A percentile compares a stretch with the other conserved stretches of the same genome.
These are phyloP conservation scores for Psix sp. DNA, from an alignment of 1,140 invertebrate genomes.

Conservation along the genomic window DNA sequence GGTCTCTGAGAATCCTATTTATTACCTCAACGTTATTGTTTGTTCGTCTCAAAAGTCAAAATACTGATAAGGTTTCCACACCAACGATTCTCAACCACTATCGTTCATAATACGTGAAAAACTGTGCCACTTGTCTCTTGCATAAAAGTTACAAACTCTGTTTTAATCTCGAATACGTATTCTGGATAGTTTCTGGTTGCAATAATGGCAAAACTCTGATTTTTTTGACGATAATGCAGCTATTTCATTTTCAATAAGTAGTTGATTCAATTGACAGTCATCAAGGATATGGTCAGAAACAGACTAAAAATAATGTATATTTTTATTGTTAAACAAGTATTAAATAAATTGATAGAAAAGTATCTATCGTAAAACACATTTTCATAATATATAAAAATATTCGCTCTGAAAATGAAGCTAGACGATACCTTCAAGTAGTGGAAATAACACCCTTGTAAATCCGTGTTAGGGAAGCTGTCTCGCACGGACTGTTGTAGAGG, in stretches of 20 bases:
- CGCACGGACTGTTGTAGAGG: not conserved
- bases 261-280: not conserved
- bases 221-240: not conserved
- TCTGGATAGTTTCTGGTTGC: not conserved
- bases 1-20: not conserved
- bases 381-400: not conserved
- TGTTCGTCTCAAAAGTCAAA: not conserved
- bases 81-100: not conserved
- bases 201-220: not conserved
- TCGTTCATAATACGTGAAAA: not conserved
- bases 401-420: no score
- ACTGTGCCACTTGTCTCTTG: not conserved
- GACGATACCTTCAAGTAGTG: not conserved
- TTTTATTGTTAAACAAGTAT: not conserved
- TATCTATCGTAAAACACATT: not conserved
- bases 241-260: not conserved
- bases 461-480: not conserved
- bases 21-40: slow-evolving; percentile 3
- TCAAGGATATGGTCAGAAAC: not conserved
- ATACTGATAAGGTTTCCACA: not conserved
- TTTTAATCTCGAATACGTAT: not conserved
- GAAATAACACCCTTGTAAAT: not conserved
- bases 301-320: not conserved
- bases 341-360: not conserved
- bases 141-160: not conserved